Conservation (phyloP, 1,140 invertebrate genomes). For the Batillaria attramentaria region DNA sequence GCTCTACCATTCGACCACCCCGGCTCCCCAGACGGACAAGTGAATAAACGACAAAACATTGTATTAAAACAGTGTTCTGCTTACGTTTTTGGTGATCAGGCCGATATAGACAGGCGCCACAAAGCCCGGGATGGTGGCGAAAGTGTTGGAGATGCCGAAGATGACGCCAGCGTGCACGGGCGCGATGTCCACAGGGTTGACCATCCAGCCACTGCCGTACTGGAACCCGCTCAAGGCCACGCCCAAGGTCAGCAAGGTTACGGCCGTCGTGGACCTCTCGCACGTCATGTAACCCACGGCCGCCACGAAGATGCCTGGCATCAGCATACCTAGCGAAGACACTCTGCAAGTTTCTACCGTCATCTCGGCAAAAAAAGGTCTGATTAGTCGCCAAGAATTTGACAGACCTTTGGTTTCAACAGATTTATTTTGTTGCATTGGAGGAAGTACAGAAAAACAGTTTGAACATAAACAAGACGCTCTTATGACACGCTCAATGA, state of each 20-base stretch:
- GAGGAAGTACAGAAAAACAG: too few relatives aligned
- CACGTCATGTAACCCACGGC: constrained; percentile 61
- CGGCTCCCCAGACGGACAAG: too few relatives aligned
- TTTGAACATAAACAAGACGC: too few relatives aligned
- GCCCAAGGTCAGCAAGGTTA: constrained; percentile 83
- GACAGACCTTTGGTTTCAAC: background rate
- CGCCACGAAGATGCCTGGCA: constrained; percentile 59
- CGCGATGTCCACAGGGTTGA: constrained; percentile 89
- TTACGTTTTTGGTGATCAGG: constrained; percentile 58
- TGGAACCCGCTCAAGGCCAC: constrained; percentile 81
- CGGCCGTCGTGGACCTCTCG: constrained; percentile 77
- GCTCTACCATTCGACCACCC: too few relatives aligned
- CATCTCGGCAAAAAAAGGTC: too few relatives aligned
- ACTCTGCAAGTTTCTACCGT: too few relatives aligned
- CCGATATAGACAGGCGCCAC: constrained; percentile 61
- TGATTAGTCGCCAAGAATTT: background rate
- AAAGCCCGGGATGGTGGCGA: constrained; percentile 63
- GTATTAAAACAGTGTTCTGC: constrained; percentile 4
- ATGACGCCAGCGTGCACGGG: constrained; percentile 75
- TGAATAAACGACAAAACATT: background rate
- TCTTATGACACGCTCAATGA: too few relatives aligned
- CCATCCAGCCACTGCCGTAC: constrained; percentile 83
- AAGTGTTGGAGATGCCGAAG: constrained; percentile 65
- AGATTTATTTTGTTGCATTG: too few relatives aligned
- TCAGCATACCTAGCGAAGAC: constrained; percentile 55